Evolutionary conservation across 2,888 invertebrate species (phyloP), one percentile per base, ranked within the genome.

Genomic region (Embidobia sp.): DNA sequence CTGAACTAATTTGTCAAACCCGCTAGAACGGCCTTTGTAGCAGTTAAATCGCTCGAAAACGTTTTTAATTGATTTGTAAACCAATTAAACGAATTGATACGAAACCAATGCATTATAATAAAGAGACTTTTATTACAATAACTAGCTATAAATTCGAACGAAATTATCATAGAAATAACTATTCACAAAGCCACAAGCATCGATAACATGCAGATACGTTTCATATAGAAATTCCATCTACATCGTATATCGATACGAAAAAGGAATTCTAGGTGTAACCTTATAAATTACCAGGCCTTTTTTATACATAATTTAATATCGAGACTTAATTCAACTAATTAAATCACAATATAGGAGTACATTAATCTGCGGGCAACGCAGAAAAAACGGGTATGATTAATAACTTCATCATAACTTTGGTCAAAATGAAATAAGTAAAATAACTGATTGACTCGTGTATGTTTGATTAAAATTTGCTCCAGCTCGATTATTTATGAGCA

Each of bases 361-460:
- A 31, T 49, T 49, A 31, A 31, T 49, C 31, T 42, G 3, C 8
- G 18, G 7, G 16, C 40, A 11, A 15, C 7, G 22, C n/a, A n/a
- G 7, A 27, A 27, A 35, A 55, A 57, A 35, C 4, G 4, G 18
- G 8, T 4, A 13, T 49, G 48, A 49, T 49, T 49, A 49, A 49
- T 49, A 49, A 49, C 48, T 57, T 57, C 57, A 42, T 57, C 57
- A 5, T 13, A 37, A 57, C 42, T 42, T 18, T 29, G 37, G 15
- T 19, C 42, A 42, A 57, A 42, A 31, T 27, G 18, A 29, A 11
- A 42, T 37, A 55, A 10, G 29, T 13, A 15, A 26, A 31, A 15
- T 18, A 31, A 42, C 7, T 40, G 57, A 42, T 42, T 42, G 42
- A 16, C 26, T 40, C 19, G 19, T 37, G 15, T 31, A 18, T n/a